These are phyloP conservation scores for Probaryconus sp. DNA, from an alignment of 1,140 invertebrate species.

Conservation along the genomic window DNA sequence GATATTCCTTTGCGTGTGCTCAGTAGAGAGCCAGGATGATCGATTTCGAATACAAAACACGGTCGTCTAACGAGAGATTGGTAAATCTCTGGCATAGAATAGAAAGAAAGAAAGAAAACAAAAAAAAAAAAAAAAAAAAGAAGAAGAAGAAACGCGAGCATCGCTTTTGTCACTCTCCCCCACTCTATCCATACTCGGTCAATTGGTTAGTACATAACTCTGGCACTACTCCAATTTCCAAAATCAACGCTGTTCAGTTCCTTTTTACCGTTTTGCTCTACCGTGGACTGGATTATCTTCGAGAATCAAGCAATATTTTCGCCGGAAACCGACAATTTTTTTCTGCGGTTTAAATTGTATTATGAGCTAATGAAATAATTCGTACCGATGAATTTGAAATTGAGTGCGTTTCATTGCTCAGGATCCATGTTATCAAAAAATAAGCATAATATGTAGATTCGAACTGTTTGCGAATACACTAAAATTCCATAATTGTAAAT, in stretches of 20 bases:
- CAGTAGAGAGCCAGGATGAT: slow-evolving; percentile 55
- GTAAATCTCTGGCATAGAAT: slow-evolving; percentile 53
- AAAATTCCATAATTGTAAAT: too few relatives aligned
- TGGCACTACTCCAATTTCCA: slow-evolving; percentile 65
- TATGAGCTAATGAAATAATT: background rate
- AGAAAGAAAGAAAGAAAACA: slow-evolving; percentile 58
- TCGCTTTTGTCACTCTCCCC: slow-evolving; percentile 46
- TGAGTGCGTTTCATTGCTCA: too few relatives aligned
- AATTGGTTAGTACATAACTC: slow-evolving; percentile 67
- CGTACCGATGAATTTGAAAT: too few relatives aligned
- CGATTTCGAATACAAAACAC: slow-evolving; percentile 64
- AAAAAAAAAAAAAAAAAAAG: too few relatives aligned
- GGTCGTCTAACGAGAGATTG: slow-evolving; percentile 62
- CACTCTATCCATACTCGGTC: slow-evolving; percentile 53
- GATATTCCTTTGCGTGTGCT: slow-evolving; percentile 55
- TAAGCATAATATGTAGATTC: too few relatives aligned
- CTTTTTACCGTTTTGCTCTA: slow-evolving; percentile 44
- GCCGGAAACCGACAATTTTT: slow-evolving; percentile 2
- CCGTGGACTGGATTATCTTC: slow-evolving; percentile 49
- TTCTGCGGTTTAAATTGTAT: background rate
- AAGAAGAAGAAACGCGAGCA: slow-evolving; percentile 39
- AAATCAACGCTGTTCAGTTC: slow-evolving; percentile 66
- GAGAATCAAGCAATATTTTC: slow-evolving; percentile 31
- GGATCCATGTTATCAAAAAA: too few relatives aligned
- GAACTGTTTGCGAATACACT: too few relatives aligned